Percentiles rank a stretch among this genome's conserved stretches.
Evolutionary conservation across 2,113 vertebrate species (phyloP).

Genomic region (Pygoscelis antarcticus): DNA sequence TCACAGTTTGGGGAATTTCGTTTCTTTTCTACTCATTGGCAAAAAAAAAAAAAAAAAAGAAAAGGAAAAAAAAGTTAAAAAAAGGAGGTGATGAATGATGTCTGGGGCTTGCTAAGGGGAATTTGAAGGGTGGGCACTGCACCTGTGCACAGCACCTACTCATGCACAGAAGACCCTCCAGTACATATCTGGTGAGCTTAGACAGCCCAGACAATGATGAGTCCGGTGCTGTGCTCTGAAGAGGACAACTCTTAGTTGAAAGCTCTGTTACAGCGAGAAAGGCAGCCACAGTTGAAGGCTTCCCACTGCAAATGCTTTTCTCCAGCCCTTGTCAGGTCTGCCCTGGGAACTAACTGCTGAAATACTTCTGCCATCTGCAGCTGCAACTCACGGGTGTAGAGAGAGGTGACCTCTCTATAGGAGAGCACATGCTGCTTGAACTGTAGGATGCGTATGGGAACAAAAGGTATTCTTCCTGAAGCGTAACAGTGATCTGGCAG

Average conservation of each 20-base stretch:
- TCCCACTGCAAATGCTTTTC: not conserved
- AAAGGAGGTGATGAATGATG: not conserved
- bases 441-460: not conserved
- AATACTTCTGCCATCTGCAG: not conserved
- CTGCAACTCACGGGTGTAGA: not conserved
- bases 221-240: not conserved
- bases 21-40: not conserved
- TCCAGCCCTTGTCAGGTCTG: not conserved
- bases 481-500: not conserved
- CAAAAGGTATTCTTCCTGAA: not conserved
- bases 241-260: not conserved
- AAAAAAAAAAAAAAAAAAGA: not conserved
- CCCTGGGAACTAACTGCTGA: not conserved
- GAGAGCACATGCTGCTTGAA: not conserved
- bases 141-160: not conserved
- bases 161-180: not conserved
- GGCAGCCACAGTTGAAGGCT: not conserved
- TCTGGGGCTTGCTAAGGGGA: not conserved
- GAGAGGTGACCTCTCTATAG: not conserved
- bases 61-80: not conserved
- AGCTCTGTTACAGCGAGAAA: not conserved
- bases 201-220: rapidly evolving
- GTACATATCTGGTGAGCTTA: not conserved
- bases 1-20: not conserved
- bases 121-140: not conserved